Percentiles rank a stretch among this genome's conserved stretches.
These are phyloP conservation scores for Anthoscopus minutus DNA, from an alignment of 2,113 vertebrate genomes.

Conservation along the genomic window DNA sequence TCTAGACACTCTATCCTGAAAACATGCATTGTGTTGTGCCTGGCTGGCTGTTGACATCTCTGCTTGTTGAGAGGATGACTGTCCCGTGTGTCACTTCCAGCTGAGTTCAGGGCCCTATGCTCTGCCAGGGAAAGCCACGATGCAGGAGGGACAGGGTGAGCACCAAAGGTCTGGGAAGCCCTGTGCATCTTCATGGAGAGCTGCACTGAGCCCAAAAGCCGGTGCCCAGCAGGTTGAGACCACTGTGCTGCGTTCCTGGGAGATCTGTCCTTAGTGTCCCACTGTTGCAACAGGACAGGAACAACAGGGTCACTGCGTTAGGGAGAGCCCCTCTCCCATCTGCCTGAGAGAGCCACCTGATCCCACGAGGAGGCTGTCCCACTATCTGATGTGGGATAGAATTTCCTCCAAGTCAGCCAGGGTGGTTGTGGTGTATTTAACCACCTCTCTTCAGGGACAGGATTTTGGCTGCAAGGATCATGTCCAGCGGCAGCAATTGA, in stretches of 20 bases:
- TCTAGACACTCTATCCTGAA: neutral
- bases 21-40: neutral
- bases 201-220: neutral
- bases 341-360: neutral
- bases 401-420: neutral
- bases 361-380: neutral
- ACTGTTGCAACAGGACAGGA: neutral
- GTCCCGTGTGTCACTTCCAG: neutral
- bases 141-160: neutral
- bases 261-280: neutral
- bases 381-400: neutral
- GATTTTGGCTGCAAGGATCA: neutral
- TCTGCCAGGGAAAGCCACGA: neutral
- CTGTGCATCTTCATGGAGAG: neutral
- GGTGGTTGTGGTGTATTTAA: neutral
- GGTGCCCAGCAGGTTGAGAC: neutral
- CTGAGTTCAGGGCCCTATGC: neutral
- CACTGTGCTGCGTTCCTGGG: neutral
- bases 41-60: neutral
- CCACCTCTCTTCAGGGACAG: neutral
- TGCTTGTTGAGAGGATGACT: neutral
- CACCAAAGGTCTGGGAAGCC: neutral
- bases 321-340: neutral
- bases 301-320: neutral
- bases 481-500: neutral